Evolutionary conservation across 2,113 vertebrate species (phyloP).

Genomic region (Equus quagga): DNA sequence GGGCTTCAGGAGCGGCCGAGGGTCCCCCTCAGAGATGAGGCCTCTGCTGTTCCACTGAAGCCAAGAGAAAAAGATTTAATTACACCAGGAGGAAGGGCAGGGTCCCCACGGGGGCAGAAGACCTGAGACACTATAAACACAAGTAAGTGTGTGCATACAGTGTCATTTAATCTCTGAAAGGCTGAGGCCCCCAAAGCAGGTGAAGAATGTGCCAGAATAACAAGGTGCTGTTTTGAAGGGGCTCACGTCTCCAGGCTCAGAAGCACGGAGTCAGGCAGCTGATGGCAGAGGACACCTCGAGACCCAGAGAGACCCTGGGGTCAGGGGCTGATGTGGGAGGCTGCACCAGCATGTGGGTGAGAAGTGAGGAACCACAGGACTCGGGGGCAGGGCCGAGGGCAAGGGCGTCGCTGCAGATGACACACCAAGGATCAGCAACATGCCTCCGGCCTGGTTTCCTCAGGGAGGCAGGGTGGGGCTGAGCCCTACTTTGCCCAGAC

Average conservation of each 20-base stretch:
- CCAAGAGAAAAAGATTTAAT: not conserved
- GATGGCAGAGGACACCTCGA: not conserved
- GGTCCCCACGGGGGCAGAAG: too few species aligned
- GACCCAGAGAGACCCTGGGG: not conserved
- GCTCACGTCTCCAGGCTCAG: not conserved
- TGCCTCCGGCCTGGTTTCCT: not conserved
- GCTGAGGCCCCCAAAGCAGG: not conserved
- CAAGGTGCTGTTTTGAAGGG: not conserved
- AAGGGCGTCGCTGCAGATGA: too few species aligned
- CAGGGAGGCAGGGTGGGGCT: not conserved
- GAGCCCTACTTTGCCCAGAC: not conserved
- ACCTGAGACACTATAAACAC: not conserved
- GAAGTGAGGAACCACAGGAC: not conserved
- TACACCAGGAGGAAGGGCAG: not conserved
- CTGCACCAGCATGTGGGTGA: not conserved
- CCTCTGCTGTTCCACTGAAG: not conserved
- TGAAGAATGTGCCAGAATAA: not conserved
- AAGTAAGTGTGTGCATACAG: not conserved
- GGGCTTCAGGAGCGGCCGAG: not conserved
- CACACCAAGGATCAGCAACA: too few species aligned
- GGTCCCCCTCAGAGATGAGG: not conserved
- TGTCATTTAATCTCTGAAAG: not conserved
- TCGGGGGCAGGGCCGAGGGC: too few species aligned
- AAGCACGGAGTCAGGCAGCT: not conserved
- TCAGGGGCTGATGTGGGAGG: not conserved